A percentile compares a stretch with the other conserved stretches of the same genome.
Conservation (phyloP, 2,113 vertebrate species). For the Pyxicephalus adspersus region DNA sequence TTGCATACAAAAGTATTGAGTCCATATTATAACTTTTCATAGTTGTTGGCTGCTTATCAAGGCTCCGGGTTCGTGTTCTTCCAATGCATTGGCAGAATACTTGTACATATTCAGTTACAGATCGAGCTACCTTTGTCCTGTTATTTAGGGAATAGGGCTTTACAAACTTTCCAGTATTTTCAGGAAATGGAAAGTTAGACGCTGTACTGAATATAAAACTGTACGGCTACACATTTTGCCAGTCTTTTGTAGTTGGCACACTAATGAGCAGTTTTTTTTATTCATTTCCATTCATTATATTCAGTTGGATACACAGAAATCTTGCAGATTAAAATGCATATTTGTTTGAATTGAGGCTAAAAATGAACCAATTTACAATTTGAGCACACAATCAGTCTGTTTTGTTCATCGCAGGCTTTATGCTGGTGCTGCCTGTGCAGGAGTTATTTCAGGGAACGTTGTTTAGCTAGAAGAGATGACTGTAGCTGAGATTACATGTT, state of each 20-base stretch:
- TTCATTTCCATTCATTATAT: constrained; percentile 51
- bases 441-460: constrained; percentile 5
- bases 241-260: neutral
- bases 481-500: neutral
- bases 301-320: constrained; percentile 28
- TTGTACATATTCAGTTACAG: no score
- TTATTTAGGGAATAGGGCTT: no score
- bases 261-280: constrained; percentile 43
- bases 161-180: neutral
- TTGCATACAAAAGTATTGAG: no score
- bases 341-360: constrained; percentile 10
- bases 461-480: constrained; percentile 7
- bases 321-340: constrained; percentile 8
- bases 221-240: neutral
- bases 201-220: neutral
- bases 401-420: constrained; percentile 11
- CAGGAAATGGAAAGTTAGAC: neutral
- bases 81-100: no score
- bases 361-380: constrained; percentile 26
- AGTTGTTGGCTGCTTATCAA: no score
- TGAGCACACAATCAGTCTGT: constrained; percentile 28
- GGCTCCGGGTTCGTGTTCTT: no score
- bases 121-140: no score
- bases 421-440: constrained; percentile 5
- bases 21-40: no score